These are phyloP conservation scores for Pollenia angustigena DNA, from an alignment of 2,888 invertebrate species.

Conservation along the genomic window DNA sequence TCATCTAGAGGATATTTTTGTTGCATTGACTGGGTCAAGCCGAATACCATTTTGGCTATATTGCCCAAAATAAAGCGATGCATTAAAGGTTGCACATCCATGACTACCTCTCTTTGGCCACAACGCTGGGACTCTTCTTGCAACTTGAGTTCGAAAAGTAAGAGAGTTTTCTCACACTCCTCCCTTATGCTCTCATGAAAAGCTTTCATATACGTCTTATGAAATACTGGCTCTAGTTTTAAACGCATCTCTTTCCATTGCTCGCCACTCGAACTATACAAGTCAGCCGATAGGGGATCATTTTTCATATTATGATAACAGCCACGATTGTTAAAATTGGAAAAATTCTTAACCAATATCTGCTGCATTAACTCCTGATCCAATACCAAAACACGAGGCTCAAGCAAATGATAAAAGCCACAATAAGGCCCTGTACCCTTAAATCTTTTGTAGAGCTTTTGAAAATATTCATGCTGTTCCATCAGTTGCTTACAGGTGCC, in stretches of 20 bases:
- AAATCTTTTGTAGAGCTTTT: constrained; percentile 78
- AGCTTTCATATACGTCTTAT: constrained; percentile 81
- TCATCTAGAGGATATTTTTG: constrained; percentile 77
- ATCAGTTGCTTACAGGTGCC: constrained; percentile 58
- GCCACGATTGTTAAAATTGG: constrained; percentile 83
- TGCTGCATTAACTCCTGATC: constrained; percentile 82
- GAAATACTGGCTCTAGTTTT: constrained; percentile 82
- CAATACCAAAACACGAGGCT: constrained; percentile 79
- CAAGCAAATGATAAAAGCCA: constrained; percentile 80
- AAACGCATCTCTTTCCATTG: constrained; percentile 84
- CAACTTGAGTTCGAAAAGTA: constrained; percentile 73
- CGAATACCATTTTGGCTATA: constrained; percentile 79
- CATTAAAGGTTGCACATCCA: constrained; percentile 80
- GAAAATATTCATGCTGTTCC: constrained; percentile 76
- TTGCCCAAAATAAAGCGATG: constrained; percentile 79
- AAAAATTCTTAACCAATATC: constrained; percentile 83
- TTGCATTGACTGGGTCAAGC: constrained; percentile 75
- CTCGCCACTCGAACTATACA: constrained; percentile 83
- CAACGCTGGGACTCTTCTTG: constrained; percentile 80
- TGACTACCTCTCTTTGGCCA: constrained; percentile 77
- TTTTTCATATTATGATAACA: constrained; percentile 81
- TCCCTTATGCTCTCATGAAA: constrained; percentile 77
- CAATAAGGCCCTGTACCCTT: constrained; percentile 81
- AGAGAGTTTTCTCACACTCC: constrained; percentile 76
- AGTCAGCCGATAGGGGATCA: constrained; percentile 84